Percentiles rank a stretch among this genome's conserved stretches.
phyloP scores from a whole-genome alignment of 2,797 vertebrate genomes.

The Chromis chromis region DNA sequence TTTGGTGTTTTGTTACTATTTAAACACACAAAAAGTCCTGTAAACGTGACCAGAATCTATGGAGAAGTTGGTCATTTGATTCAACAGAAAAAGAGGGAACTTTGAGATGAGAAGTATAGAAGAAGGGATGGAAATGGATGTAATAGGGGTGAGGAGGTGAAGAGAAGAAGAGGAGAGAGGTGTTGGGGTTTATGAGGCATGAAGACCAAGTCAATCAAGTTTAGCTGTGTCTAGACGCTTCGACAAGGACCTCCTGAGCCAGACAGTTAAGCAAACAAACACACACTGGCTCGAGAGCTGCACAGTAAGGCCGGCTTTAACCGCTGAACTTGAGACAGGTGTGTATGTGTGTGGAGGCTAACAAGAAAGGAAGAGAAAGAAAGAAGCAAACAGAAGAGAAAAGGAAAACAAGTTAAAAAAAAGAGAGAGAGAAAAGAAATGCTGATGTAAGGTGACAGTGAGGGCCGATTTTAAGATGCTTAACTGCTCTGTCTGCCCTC shows the following conservation, averaged over 20 bases:
- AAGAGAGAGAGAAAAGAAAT: neutral
- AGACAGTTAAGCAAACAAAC: conserved; percentile 74
- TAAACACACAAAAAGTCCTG: conserved; percentile 47
- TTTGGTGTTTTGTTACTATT: conserved; percentile 49
- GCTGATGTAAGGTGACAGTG: neutral
- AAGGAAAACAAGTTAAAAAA: conserved; percentile 22
- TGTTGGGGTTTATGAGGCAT: conserved; percentile 68
- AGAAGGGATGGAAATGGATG: conserved; percentile 5
- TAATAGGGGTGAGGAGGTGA: neutral
- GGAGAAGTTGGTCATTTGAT: conserved; percentile 21
- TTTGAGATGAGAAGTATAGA: conserved; percentile 16
- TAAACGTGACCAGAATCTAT: conserved; percentile 42
- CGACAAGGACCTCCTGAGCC: conserved; percentile 46
- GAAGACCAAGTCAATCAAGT: conserved; percentile 60
- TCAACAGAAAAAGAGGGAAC: neutral
- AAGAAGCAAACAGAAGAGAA: conserved; percentile 30
- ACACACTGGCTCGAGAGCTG: conserved; percentile 31
- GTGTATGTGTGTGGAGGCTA: conserved; percentile 33
- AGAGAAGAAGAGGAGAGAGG: conserved; percentile 33
- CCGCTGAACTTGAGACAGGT: conserved; percentile 62
- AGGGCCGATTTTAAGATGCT: conserved; percentile 38
- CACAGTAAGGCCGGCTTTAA: conserved; percentile 32
- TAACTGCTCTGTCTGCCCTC: conserved; percentile 48
- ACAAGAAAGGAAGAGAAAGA: conserved; percentile 34
- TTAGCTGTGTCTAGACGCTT: conserved; percentile 70